These are phyloP conservation scores for Drosophila dunni DNA, from an alignment of 1,140 invertebrate species.

Conservation along the genomic window DNA sequence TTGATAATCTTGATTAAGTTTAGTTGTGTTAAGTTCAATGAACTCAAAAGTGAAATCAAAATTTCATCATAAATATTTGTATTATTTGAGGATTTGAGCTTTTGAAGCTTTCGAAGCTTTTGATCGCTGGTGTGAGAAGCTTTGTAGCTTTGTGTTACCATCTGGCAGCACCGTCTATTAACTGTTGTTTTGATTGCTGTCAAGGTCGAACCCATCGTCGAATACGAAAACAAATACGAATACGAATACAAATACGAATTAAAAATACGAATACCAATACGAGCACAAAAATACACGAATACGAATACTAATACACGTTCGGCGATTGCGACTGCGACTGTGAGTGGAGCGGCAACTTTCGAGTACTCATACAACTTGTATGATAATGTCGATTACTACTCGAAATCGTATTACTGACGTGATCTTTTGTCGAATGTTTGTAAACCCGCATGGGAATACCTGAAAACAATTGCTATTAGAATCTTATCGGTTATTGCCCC, in stretches of 20 bases:
- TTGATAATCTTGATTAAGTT: conserved; percentile 4
- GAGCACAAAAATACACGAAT: too few species aligned
- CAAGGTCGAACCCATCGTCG: conserved; percentile 36
- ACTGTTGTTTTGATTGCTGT: conserved; percentile 28
- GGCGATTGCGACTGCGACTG: neutral
- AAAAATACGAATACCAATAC: neutral
- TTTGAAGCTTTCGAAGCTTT: neutral
- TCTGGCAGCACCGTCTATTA: conserved; percentile 19
- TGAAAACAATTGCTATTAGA: conserved; percentile 11
- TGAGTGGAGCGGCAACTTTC: conserved; percentile 4
- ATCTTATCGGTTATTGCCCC: conserved; percentile 48
- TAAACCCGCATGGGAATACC: conserved; percentile 1
- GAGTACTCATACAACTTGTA: conserved; percentile 20
- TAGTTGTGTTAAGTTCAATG: conserved; percentile 8
- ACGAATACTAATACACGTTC: too few species aligned
- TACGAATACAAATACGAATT: neutral
- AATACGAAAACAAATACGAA: neutral
- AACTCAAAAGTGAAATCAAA: conserved; percentile 19
- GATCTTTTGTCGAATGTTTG: conserved; percentile 9
- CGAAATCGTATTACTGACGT: conserved; percentile 5
- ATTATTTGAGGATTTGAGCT: neutral
- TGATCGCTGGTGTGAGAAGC: neutral
- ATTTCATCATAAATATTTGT: conserved; percentile 14
- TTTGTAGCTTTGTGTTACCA: neutral
- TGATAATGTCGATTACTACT: conserved; percentile 10